These are phyloP conservation scores for Notoglanidium macrostoma DNA, from an alignment of 2,797 vertebrate species.

Conservation along the genomic window DNA sequence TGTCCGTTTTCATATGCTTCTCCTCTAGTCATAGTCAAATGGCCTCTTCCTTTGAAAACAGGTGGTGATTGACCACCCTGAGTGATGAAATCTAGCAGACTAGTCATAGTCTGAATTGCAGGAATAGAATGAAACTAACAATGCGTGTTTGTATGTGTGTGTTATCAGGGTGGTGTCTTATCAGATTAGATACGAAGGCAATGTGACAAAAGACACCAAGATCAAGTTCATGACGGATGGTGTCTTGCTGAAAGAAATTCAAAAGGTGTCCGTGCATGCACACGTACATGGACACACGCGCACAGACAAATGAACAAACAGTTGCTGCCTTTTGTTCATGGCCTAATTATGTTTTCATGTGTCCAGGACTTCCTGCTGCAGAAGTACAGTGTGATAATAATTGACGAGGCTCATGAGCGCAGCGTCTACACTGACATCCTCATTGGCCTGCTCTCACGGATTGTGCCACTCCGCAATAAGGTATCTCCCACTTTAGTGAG, in stretches of 20 bases:
- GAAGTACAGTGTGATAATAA: slow-evolving; percentile 86
- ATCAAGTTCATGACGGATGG: slow-evolving; percentile 99
- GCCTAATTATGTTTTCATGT: neutral
- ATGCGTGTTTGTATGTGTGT: slow-evolving; percentile 31
- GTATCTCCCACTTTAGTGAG: slow-evolving; percentile 60
- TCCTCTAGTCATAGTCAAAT: neutral
- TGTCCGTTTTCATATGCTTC: neutral
- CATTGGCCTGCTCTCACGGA: slow-evolving; percentile 90
- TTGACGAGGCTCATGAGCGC: slow-evolving; percentile 94
- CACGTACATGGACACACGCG: neutral
- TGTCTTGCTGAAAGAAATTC: slow-evolving; percentile 93
- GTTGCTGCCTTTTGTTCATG: neutral
- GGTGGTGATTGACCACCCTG: neutral
- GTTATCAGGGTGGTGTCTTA: slow-evolving; percentile 89
- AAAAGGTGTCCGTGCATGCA: slow-evolving; percentile 77
- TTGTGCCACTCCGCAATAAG: slow-evolving; percentile 88
- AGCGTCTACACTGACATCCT: slow-evolving; percentile 96
- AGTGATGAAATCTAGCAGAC: neutral
- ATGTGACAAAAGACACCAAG: slow-evolving; percentile 86
- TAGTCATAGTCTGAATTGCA: neutral
- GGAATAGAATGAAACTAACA: neutral
- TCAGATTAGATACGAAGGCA: slow-evolving; percentile 96
- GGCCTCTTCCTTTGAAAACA: neutral
- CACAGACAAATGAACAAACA: neutral
- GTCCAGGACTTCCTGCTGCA: slow-evolving; percentile 90